phyloP scores from a whole-genome alignment of 2,113 vertebrate genomes.

The Corythaeola cristata region DNA sequence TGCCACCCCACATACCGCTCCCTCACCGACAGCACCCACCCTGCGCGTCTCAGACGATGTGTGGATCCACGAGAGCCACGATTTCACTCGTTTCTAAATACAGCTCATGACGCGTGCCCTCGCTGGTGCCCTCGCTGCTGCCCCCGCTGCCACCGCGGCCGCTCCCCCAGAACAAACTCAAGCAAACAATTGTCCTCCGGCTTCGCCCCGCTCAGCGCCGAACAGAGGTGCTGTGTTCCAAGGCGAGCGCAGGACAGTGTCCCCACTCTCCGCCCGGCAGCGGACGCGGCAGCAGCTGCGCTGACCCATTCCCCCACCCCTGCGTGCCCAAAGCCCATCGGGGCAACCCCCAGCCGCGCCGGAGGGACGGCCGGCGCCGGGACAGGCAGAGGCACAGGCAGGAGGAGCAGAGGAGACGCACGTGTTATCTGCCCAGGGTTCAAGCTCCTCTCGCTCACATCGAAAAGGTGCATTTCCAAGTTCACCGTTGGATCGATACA shows the following conservation, averaged over 20 bases:
- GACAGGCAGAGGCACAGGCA: no score
- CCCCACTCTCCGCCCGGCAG: not conserved
- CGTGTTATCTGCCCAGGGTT: fast-evolving
- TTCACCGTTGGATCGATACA: fast-evolving
- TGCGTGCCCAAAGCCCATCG: fast-evolving
- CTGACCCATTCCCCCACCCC: not conserved
- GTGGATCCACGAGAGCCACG: fast-evolving
- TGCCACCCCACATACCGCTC: fast-evolving
- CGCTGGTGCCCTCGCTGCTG: not conserved
- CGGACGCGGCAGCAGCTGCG: not conserved
- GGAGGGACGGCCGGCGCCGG: no score
- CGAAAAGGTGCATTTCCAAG: not conserved
- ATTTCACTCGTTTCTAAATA: not conserved
- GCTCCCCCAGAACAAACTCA: not conserved
- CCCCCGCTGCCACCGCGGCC: not conserved
- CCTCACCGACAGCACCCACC: not conserved
- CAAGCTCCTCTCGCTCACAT: not conserved
- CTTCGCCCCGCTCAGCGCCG: fast-evolving
- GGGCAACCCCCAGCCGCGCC: no score
- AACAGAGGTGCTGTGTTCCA: not conserved
- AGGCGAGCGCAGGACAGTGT: not conserved
- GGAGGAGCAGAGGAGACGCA: not conserved
- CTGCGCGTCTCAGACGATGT: fast-evolving
- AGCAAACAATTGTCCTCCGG: not conserved
- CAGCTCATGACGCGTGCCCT: not conserved